Evolutionary conservation across 2,888 invertebrate genomes (phyloP), one percentile per base, ranked within the genome.

Genomic region (Drosophila kambysellisi): DNA sequence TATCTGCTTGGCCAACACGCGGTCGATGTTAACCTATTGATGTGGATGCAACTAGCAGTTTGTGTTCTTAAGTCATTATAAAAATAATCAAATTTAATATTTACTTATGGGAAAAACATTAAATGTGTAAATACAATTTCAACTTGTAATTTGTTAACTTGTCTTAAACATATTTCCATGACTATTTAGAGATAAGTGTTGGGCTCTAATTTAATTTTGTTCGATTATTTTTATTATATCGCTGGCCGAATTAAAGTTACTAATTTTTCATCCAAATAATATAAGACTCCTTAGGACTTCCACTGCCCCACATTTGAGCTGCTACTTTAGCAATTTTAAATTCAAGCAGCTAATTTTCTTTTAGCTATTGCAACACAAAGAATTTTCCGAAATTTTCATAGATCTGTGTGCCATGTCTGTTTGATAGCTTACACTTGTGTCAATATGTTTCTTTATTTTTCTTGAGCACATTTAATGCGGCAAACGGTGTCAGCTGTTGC

Each of bases 401-500:
- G 52, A 37, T 20, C 52, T 60, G 29, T 39, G 17, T 29, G 25
- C 25, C 46, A 8, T 4, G 56, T 58, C 29, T 43, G 61, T 53
- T 66, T 68, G 53, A 51, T 57, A 17, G 53, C 41, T 53, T 29
- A 29, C 76, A 52, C 46, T 70, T 59, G 69, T 15, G 20, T 59
- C 60, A 70, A 70, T 59, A 53, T 70, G n/a, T 43, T 25, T 4
- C 8, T 15, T 15, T 15, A 2, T 15, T 43, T 25, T n/a, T 51
- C 12, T 20, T 20, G 46, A 8, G 41, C 65, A 51, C 46, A 46
- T 43, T 58, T 12, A 15, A 15, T 50, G 54, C 12, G 20, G 52
- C 20, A 58, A 54, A 56, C 39, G 8, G 52, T 48, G 70, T 70
- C 74, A 75, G 74, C 74, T 75, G 75, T 51, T 57, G 41, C 11